Conservation (phyloP, 2,113 vertebrate species). For the Aramus guarauna region DNA sequence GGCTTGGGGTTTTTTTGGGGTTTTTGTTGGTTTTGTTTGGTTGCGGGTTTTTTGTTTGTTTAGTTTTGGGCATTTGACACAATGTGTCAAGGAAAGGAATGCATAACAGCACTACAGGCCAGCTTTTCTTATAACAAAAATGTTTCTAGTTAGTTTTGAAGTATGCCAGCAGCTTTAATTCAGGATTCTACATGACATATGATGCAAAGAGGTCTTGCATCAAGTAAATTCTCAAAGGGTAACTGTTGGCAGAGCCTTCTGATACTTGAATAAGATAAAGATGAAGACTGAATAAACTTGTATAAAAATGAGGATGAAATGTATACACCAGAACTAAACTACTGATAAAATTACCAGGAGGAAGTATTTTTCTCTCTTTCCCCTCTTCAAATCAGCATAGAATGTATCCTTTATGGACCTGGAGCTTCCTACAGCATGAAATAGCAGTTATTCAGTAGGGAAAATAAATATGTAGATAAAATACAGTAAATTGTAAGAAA, state of each 20-base stretch:
- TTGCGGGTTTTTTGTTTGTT: not conserved
- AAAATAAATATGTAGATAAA: not conserved
- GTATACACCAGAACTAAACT: not conserved
- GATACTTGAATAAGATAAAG: not conserved
- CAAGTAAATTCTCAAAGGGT: not conserved
- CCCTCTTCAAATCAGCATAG: not conserved
- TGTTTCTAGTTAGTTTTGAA: not conserved
- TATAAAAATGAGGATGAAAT: not conserved
- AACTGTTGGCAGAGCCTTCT: not conserved
- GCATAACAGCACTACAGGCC: not conserved
- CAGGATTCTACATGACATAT: not conserved
- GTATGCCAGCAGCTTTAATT: not conserved
- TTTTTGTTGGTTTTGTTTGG: too few relatives aligned
- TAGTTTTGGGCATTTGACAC: not conserved
- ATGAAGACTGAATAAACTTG: not conserved
- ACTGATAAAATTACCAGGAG: not conserved
- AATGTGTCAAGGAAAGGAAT: not conserved
- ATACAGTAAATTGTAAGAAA: not conserved
- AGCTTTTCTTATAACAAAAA: not conserved
- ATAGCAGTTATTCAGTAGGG: not conserved
- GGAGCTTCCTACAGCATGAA: not conserved
- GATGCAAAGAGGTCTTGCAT: not conserved
- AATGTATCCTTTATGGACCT: not conserved
- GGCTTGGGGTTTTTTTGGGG: rapidly evolving
- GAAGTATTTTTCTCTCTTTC: not conserved